Percentiles rank a stretch among this genome's conserved stretches.
Conservation (phyloP, 2,888 invertebrate genomes). For the Omphaloscelis lunosa region DNA sequence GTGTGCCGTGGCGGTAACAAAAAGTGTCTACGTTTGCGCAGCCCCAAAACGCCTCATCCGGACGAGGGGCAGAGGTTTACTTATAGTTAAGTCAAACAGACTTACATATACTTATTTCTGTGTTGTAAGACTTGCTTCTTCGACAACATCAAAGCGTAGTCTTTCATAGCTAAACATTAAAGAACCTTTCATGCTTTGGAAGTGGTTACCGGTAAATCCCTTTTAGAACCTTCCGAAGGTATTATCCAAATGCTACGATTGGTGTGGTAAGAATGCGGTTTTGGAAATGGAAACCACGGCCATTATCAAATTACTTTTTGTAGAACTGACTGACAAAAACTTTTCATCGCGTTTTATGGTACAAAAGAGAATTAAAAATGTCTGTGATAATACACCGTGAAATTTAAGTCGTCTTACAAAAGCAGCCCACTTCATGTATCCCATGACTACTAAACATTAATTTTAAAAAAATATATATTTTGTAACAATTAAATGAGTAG, state of each 20-base stretch:
- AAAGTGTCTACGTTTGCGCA: no score
- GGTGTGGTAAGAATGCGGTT: not conserved
- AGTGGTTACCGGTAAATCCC: conserved; percentile 19
- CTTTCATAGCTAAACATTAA: conserved; percentile 25
- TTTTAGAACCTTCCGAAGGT: not conserved
- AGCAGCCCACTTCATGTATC: no score
- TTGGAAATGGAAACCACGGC: not conserved
- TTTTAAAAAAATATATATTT: no score
- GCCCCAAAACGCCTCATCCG: no score
- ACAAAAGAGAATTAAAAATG: not conserved
- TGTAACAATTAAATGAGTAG: no score
- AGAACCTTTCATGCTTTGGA: conserved; percentile 13
- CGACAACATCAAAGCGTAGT: conserved; percentile 13
- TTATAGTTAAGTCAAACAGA: conserved; percentile 18
- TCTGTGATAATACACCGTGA: no score
- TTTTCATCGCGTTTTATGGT: not conserved
- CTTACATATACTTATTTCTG: not conserved
- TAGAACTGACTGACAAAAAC: not conserved
- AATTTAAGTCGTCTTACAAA: no score
- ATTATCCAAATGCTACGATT: not conserved
- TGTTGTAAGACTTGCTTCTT: not conserved
- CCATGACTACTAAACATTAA: no score
- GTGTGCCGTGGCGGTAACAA: no score
- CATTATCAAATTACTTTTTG: not conserved
- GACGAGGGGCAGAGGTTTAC: not conserved